These are phyloP conservation scores for Patiria miniata DNA, from an alignment of 35 echinoderm and acorn worm genomes.

Conservation along the genomic window DNA sequence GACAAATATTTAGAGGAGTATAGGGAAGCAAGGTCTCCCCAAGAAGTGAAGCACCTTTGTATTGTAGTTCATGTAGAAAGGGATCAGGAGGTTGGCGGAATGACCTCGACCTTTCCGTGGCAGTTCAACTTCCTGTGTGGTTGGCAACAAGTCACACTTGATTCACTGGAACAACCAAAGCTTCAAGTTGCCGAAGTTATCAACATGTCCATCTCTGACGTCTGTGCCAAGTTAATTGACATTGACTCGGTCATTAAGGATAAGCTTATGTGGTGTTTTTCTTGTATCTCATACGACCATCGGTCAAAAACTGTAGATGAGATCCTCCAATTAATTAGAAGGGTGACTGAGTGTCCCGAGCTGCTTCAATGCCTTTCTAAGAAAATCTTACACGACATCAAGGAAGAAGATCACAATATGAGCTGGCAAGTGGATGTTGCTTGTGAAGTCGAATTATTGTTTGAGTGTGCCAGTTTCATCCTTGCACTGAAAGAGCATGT, in stretches of 20 bases:
- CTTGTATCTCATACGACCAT: constrained; percentile 37
- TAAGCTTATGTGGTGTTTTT: constrained; percentile 41
- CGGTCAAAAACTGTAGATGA: constrained; percentile 19
- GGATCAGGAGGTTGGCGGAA: constrained; percentile 2
- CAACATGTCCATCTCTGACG: constrained; percentile 9
- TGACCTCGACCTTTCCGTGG: constrained; percentile 23
- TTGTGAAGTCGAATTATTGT: constrained; percentile 9
- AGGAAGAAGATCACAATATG: background rate
- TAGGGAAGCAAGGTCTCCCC: too few species aligned
- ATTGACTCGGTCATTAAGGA: constrained; percentile 25
- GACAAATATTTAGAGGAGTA: constrained; percentile 25
- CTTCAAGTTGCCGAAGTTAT: constrained; percentile 32
- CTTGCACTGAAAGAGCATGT: constrained; percentile 33
- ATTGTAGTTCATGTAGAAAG: constrained; percentile 48
- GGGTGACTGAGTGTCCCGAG: constrained; percentile 4
- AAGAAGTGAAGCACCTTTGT: constrained; percentile 4
- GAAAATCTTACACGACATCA: constrained; percentile 30
- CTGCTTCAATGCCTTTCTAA: constrained; percentile 23
- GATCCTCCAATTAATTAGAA: background rate
- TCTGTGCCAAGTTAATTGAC: background rate
- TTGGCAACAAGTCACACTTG: constrained; percentile 51
- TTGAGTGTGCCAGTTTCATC: constrained; percentile 27
- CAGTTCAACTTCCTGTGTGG: constrained; percentile 58
- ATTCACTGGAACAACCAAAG: constrained; percentile 32
- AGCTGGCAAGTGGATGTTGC: constrained; percentile 46